phyloP scores from a whole-genome alignment of 23 tunicate genomes.

The Trididemnum nubilum region DNA sequence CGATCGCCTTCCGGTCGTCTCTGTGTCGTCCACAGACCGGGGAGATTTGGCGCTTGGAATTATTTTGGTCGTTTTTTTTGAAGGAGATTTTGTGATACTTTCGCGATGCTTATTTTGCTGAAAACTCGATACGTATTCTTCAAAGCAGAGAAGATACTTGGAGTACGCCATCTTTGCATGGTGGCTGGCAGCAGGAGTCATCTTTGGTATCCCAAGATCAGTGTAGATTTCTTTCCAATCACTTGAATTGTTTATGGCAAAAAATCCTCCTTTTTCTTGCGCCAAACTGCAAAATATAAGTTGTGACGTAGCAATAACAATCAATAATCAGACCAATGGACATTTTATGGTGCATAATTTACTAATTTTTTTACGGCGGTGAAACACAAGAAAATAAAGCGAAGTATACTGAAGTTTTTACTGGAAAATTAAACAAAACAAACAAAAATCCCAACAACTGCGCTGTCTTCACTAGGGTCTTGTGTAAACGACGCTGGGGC shows the following conservation, averaged over 20 bases:
- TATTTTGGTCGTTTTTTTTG: neutral
- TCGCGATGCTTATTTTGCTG: neutral
- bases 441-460: too few relatives aligned
- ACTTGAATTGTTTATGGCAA: conserved; percentile 13
- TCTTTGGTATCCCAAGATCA: conserved; percentile 79
- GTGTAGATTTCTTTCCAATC: conserved; percentile 89
- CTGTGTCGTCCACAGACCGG: conserved; percentile 27
- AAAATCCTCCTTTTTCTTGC: conserved; percentile 72
- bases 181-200: conserved; percentile 78
- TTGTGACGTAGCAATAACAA: too few relatives aligned
- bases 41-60: neutral
- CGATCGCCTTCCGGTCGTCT: neutral
- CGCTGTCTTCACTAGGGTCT: too few relatives aligned
- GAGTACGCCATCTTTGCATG: conserved; percentile 77
- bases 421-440: too few relatives aligned
- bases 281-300: conserved; percentile 59
- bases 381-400: neutral
- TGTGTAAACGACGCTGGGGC: too few relatives aligned
- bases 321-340: too few relatives aligned
- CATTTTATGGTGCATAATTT: too few relatives aligned
- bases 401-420: neutral
- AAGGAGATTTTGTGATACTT: neutral
- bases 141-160: conserved; percentile 76
- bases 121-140: conserved; percentile 70
- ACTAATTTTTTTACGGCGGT: too few relatives aligned